These are phyloP conservation scores for Zootoca vivipara DNA, from an alignment of 2,113 vertebrate genomes.

Conservation along the genomic window DNA sequence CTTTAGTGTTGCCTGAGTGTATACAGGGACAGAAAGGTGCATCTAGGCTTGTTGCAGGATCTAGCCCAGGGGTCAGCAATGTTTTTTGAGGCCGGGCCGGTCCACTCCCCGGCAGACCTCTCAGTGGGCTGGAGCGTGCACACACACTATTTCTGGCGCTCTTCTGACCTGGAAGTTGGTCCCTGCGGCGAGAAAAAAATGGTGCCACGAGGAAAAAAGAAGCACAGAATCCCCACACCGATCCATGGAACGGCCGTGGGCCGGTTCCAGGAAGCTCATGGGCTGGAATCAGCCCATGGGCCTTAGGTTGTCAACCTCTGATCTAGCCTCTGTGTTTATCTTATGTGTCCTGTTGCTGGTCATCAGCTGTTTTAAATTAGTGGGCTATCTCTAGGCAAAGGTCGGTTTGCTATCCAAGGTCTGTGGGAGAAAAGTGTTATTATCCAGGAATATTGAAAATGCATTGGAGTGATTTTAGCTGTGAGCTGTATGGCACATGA, in stretches of 20 bases:
- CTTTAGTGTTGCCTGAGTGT: background rate
- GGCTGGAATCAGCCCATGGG: too few relatives aligned
- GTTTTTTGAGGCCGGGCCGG: too few relatives aligned
- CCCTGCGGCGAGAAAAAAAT: too few relatives aligned
- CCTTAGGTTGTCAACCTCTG: background rate
- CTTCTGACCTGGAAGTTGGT: too few relatives aligned
- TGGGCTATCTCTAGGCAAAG: background rate
- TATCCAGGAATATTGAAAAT: background rate
- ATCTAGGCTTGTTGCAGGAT: background rate
- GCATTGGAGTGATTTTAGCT: background rate
- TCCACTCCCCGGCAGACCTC: too few relatives aligned
- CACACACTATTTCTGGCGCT: too few relatives aligned
- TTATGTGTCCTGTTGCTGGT: background rate
- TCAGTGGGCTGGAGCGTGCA: too few relatives aligned
- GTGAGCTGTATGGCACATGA: background rate
- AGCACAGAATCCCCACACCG: too few relatives aligned
- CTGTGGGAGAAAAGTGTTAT: background rate
- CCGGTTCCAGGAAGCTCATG: too few relatives aligned
- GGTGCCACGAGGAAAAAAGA: too few relatives aligned
- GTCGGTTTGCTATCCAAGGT: background rate
- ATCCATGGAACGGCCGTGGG: too few relatives aligned
- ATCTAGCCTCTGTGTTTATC: background rate
- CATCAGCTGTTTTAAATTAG: background rate
- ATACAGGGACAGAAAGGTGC: background rate
- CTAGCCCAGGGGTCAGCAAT: background rate